These are phyloP conservation scores for Misgurnus anguillicaudatus DNA, from an alignment of 2,113 vertebrate species.

Conservation along the genomic window DNA sequence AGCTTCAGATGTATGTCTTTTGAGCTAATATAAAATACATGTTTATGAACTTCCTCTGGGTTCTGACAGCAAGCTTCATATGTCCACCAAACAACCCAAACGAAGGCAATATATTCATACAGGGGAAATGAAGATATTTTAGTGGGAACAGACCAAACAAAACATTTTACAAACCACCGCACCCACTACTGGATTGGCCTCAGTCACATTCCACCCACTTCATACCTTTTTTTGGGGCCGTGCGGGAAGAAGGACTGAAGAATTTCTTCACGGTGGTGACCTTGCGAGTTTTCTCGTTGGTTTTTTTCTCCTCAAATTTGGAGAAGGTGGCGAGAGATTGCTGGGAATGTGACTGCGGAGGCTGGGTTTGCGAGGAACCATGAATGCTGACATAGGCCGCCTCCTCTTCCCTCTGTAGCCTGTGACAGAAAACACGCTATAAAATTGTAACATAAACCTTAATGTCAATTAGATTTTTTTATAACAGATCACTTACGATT, in stretches of 20 bases:
- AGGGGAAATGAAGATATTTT: neutral
- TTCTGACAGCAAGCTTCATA: neutral
- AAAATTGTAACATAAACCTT: neutral
- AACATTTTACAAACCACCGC: neutral
- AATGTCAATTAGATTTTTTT: neutral
- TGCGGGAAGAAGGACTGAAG: conserved; percentile 92
- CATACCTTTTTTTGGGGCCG: conserved; percentile 89
- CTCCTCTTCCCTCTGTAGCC: conserved; percentile 94
- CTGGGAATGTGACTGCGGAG: conserved; percentile 70
- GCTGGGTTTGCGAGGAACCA: conserved; percentile 72
- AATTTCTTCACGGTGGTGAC: conserved; percentile 98
- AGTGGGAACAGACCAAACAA: too few species aligned
- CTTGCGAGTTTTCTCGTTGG: conserved; percentile 94
- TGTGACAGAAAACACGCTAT: conserved; percentile 53
- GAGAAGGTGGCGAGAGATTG: conserved; percentile 86
- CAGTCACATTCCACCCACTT: neutral
- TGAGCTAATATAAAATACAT: neutral
- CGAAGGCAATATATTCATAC: neutral
- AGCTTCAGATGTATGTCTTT: neutral
- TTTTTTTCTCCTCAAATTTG: conserved; percentile 98
- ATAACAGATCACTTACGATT: neutral
- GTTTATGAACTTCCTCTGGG: neutral
- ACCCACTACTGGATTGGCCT: neutral
- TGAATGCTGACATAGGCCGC: conserved; percentile 93
- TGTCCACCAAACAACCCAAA: neutral